phyloP scores from a whole-genome alignment of 2,888 invertebrate genomes.

The Silvanus unidentatus region DNA sequence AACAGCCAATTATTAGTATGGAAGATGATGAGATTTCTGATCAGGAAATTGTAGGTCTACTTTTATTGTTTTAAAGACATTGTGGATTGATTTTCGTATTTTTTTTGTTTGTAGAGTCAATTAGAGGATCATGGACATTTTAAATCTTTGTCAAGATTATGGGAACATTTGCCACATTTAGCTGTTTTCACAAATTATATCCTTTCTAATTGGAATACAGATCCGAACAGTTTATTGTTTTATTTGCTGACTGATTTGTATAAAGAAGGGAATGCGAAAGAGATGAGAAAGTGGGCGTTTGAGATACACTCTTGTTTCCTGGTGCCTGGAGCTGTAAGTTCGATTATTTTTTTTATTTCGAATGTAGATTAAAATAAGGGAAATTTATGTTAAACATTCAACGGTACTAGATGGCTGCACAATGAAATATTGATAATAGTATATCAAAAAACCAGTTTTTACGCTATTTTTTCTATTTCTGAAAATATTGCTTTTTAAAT shows the following conservation, averaged over 20 bases:
- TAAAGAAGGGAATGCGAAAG: slow-evolving; percentile 77
- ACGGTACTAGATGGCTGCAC: too few species aligned
- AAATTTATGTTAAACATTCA: too few species aligned
- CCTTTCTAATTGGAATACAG: slow-evolving; percentile 65
- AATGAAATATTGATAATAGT: too few species aligned
- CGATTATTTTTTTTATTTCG: too few species aligned
- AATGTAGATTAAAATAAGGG: too few species aligned
- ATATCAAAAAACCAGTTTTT: too few species aligned
- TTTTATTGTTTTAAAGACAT: background rate
- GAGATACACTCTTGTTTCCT: slow-evolving; percentile 97
- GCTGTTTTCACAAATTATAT: slow-evolving; percentile 93
- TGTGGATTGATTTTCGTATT: slow-evolving; percentile 2
- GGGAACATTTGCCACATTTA: slow-evolving; percentile 83
- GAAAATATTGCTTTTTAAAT: too few species aligned
- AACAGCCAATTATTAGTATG: slow-evolving; percentile 87
- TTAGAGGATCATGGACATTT: slow-evolving; percentile 85
- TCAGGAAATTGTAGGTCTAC: slow-evolving; percentile 71
- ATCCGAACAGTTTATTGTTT: slow-evolving; percentile 61
- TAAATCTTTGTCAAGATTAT: slow-evolving; percentile 72
- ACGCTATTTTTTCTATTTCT: too few species aligned
- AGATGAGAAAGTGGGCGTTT: slow-evolving; percentile 97
- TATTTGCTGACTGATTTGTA: slow-evolving; percentile 89
- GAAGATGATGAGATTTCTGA: slow-evolving; percentile 92
- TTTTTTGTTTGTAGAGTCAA: slow-evolving; percentile 54
- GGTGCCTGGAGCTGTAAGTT: slow-evolving; percentile 77